Evolutionary conservation across 2,888 invertebrate genomes (phyloP).

Genomic region (Teleiodes luculella): DNA sequence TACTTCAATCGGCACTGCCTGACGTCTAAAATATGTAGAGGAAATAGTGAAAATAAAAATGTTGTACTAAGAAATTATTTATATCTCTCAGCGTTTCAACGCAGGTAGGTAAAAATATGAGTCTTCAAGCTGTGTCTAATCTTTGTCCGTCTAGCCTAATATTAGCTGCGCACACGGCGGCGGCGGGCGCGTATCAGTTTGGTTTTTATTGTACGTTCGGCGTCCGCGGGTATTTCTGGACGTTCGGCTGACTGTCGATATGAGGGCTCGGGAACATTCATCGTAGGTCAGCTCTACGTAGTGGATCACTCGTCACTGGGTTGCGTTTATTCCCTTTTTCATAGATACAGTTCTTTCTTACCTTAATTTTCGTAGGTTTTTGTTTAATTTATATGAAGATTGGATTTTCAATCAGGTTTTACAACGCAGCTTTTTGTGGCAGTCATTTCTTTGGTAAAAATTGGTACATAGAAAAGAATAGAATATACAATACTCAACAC

Average conservation of each 20-base stretch:
- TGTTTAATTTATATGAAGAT: no score
- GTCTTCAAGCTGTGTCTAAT: conserved; percentile 10
- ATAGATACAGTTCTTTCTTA: no score
- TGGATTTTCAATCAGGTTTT: no score
- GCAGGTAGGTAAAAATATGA: not conserved
- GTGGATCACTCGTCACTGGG: not conserved
- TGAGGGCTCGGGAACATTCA: not conserved
- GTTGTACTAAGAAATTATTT: no score
- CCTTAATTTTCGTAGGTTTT: no score
- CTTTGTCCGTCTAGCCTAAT: conserved; percentile 41
- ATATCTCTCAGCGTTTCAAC: not conserved
- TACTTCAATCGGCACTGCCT: no score
- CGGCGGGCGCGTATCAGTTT: conserved; percentile 41
- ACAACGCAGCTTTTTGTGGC: no score
- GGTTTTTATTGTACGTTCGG: conserved; percentile 45
- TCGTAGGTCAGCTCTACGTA: not conserved
- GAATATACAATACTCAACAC: not conserved
- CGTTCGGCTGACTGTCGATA: conserved; percentile 5
- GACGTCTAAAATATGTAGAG: no score
- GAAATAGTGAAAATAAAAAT: no score
- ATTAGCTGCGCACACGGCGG: conserved; percentile 42
- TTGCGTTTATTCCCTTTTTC: not conserved
- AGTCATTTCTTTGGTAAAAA: no score
- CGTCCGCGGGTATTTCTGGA: conserved; percentile 42
- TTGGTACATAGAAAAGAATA: no score